These are phyloP conservation scores for Melanotaenia boesemani DNA, from an alignment of 2,797 vertebrate genomes.

Conservation along the genomic window DNA sequence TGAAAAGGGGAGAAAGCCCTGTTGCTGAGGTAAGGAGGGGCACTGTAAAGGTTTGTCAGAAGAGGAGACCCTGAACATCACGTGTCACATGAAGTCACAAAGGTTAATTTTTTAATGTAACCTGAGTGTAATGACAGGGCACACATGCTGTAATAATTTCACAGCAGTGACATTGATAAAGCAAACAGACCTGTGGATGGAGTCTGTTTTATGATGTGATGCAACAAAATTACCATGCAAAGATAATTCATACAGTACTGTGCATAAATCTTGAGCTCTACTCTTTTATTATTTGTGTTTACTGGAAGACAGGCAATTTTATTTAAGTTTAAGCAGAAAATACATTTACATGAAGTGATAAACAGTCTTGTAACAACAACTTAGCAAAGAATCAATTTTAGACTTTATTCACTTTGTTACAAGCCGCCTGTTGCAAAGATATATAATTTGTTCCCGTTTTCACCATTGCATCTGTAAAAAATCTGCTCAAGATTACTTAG, in stretches of 20 bases:
- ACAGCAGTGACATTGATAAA: conserved; percentile 7
- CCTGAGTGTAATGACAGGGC: conserved; percentile 4
- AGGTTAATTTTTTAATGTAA: conserved; percentile 33
- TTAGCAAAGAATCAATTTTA: neutral
- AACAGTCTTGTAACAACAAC: neutral
- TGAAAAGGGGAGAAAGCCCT: neutral
- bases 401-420: neutral
- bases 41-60: conserved; percentile 16
- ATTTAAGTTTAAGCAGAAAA: neutral
- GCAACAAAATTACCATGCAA: neutral
- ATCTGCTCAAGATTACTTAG: neutral
- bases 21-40: conserved; percentile 8
- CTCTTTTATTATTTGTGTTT: no score
- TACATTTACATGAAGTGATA: neutral
- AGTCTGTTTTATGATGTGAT: neutral
- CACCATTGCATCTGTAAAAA: neutral
- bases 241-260: neutral
- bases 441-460: neutral
- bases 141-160: conserved; percentile 25
- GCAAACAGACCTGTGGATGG: neutral
- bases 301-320: no score
- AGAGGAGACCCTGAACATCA: neutral
- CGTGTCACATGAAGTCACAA: conserved; percentile 28
- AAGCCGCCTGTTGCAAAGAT: neutral
- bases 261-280: neutral